Conservation (phyloP, 2,888 invertebrate genomes). For the Camponotus fellah region DNA sequence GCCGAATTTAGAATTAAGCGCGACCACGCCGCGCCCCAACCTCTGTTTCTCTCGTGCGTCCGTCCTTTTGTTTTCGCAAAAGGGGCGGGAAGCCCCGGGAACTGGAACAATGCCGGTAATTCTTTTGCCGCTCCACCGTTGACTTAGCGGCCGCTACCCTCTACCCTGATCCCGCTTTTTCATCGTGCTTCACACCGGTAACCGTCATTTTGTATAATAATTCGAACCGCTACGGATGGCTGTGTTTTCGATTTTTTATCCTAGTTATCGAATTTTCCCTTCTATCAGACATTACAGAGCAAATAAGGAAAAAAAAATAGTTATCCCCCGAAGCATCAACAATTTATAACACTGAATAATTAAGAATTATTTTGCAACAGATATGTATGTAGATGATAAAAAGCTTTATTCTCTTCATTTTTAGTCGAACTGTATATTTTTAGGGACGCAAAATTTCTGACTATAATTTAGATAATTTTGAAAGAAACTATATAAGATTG, state of each 20-base stretch:
- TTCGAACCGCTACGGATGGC: slow-evolving; percentile 3
- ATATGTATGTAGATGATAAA: neutral
- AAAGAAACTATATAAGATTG: neutral
- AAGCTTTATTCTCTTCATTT: neutral
- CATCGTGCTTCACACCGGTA: neutral
- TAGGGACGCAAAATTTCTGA: neutral
- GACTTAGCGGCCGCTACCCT: slow-evolving; percentile 67
- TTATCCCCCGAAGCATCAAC: neutral
- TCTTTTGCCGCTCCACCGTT: slow-evolving; percentile 63
- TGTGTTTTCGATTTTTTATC: slow-evolving; percentile 1
- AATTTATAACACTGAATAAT: slow-evolving; percentile 8
- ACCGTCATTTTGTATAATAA: slow-evolving; percentile 46
- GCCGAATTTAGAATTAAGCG: slow-evolving; percentile 76
- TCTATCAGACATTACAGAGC: neutral
- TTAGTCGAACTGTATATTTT: neutral
- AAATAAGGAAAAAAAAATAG: neutral
- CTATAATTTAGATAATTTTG: neutral
- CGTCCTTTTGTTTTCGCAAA: slow-evolving; percentile 68
- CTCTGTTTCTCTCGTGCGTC: slow-evolving; percentile 28
- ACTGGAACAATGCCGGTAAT: slow-evolving; percentile 70
- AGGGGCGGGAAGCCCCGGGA: slow-evolving; percentile 52
- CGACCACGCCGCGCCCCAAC: slow-evolving; percentile 34
- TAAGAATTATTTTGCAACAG: neutral
- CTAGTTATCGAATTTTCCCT: neutral
- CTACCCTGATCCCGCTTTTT: slow-evolving; percentile 56